Evolutionary conservation across 2,888 invertebrate genomes (phyloP).

Genomic region (Amphiduros pacificus): DNA sequence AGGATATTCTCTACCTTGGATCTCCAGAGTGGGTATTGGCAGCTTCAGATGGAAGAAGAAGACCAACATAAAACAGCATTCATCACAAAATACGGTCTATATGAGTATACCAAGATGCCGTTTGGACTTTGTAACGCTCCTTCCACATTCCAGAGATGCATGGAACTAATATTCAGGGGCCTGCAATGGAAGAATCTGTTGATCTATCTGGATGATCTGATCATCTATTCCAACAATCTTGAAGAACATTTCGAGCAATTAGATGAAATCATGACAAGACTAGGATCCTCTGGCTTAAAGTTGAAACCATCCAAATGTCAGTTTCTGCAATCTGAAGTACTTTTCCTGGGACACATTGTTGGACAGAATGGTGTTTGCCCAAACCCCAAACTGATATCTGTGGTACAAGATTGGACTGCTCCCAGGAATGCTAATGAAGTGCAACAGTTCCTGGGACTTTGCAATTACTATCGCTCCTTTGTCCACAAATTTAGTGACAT

Average conservation of each 20-base stretch:
- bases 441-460: slow-evolving; percentile 16
- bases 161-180: not conserved
- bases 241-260: not conserved
- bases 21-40: slow-evolving; percentile 10
- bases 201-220: slow-evolving; percentile 1
- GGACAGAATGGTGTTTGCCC: slow-evolving; percentile 12
- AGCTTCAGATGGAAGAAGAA: slow-evolving; percentile 4
- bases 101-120: not conserved
- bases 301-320: slow-evolving; percentile 26
- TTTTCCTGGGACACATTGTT: slow-evolving; percentile 21
- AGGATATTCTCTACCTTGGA: not conserved
- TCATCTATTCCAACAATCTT: not conserved
- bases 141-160: not conserved
- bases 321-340: slow-evolving; percentile 7
- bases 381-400: slow-evolving; percentile 11
- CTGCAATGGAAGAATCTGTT: not conserved
- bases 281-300: slow-evolving; percentile 24
- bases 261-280: not conserved
- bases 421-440: slow-evolving; percentile 16
- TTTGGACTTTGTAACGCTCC: not conserved
- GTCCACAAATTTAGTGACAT: slow-evolving; percentile 17
- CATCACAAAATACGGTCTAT: not conserved
- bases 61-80: not conserved
- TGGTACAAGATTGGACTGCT: slow-evolving; percentile 17
- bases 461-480: slow-evolving; percentile 18